Evolutionary conservation across 2,797 vertebrate species (phyloP), one percentile per base, ranked within the genome.

Genomic region (Loris lydekkerianus): DNA sequence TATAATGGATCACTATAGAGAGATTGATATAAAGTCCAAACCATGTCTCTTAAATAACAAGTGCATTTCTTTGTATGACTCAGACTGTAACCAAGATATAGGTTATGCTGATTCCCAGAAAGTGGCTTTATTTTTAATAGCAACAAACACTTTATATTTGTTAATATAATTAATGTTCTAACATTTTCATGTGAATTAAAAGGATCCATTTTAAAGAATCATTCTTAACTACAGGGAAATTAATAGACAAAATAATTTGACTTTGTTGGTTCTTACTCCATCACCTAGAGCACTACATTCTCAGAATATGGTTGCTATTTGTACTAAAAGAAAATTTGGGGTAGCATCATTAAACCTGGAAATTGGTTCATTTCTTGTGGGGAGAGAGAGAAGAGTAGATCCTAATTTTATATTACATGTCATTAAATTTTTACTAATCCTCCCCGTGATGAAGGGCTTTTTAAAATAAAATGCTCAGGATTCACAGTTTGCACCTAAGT

Each of bases 151-250:
- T 60, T 49, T 73, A 75, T 61, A 53, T 53, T 14, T 53, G 49
- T 53, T 53, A 91, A 63, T 80, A 72, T 53, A 91, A 96, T 91
- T 83, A 92, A 90, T 25, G 31, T n/a, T 73, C 90, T 73, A 78
- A 27, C 0, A 37, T 31, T 78, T 82, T 20, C 53, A 56, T 56
- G 23, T 85, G 29, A 94, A 92, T 82, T 90, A 85, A 95, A 92
- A 61, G 29, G 25, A 34, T 17, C 4, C 23, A 18, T 29, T 56
- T 94, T 86, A 88, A 82, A 53, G 29, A 81, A 11, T 27, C 58
- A 63, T 67, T 83, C n/a, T 7, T 82, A 61, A 81, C 23, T n/a
- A 15, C 15, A 2, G 31, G 5, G 43, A 94, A 88, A 93, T 25
- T 34, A 91, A 81, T 1, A 89, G 14, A 65, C 53, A 69, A 61